These are phyloP conservation scores for Hydrophis major DNA, from an alignment of 2,797 vertebrate species.

Conservation along the genomic window DNA sequence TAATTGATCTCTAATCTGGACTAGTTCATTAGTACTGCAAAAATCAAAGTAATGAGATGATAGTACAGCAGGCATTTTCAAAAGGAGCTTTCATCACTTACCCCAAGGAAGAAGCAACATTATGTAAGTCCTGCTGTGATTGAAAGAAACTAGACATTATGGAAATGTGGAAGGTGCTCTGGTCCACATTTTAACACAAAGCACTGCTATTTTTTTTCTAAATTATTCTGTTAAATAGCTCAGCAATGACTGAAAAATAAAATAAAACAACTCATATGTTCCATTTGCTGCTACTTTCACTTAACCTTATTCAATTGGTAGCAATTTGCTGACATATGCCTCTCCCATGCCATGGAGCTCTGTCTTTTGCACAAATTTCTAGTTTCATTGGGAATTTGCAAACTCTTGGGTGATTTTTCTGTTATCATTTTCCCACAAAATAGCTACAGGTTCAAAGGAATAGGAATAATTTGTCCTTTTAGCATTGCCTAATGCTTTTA, in stretches of 20 bases:
- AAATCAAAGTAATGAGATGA: conserved; percentile 40
- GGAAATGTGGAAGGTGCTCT: conserved; percentile 30
- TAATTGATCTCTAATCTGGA: conserved; percentile 4
- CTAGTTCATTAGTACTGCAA: background rate
- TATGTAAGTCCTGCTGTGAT: background rate
- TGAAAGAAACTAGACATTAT: conserved; percentile 41
- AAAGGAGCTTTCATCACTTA: conserved; percentile 51
- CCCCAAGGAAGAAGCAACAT: conserved; percentile 38
- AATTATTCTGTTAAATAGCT: conserved; percentile 40
- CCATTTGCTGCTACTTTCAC: conserved; percentile 50
- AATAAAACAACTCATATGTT: conserved; percentile 21
- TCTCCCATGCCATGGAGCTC: conserved; percentile 3
- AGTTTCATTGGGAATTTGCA: conserved; percentile 45
- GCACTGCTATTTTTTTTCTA: conserved; percentile 49
- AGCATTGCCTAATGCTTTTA: conserved; percentile 9
- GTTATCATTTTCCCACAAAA: conserved; percentile 53
- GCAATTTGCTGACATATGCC: conserved; percentile 40
- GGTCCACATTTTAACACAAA: conserved; percentile 20
- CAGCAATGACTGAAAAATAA: conserved; percentile 20
- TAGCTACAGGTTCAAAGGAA: conserved; percentile 50
- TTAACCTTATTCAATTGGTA: conserved; percentile 23
- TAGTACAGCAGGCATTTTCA: conserved; percentile 38
- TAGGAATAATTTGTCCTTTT: background rate
- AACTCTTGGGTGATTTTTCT: conserved; percentile 39
- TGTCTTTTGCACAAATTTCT: conserved; percentile 41